These are phyloP conservation scores for Podilymbus podiceps DNA, from an alignment of 2,113 vertebrate genomes.

Conservation along the genomic window DNA sequence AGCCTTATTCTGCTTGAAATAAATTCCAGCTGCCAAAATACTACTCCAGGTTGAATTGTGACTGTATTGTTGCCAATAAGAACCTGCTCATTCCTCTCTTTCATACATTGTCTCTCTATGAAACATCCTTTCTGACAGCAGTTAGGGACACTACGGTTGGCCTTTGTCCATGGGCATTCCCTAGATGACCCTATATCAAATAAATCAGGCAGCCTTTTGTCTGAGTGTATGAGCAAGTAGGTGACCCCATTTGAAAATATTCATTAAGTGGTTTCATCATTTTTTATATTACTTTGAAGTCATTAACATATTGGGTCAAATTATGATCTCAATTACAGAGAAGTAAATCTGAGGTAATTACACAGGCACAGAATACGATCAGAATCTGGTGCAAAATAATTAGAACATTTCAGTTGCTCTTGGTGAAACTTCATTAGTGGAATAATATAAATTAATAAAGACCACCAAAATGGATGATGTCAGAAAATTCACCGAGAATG, in stretches of 20 bases:
- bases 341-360: conserved; percentile 30
- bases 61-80: not conserved
- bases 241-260: conserved; percentile 58
- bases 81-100: not conserved
- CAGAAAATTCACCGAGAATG: not conserved
- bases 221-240: conserved; percentile 26
- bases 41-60: not conserved
- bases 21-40: not conserved
- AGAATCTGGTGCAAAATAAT: conserved; percentile 41
- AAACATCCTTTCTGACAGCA: not conserved
- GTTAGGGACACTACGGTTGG: not conserved
- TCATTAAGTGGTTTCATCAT: conserved; percentile 55
- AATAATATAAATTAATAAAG: conserved; percentile 29
- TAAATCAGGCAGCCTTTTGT: conserved; percentile 41
- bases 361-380: not conserved
- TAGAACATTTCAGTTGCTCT: not conserved
- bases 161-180: not conserved
- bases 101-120: not conserved
- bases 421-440: not conserved
- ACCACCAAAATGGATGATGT: not conserved
- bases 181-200: conserved; percentile 34
- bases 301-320: conserved; percentile 30
- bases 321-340: conserved; percentile 23
- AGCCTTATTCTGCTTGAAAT: not conserved
- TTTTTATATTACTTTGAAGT: conserved; percentile 35